Evolutionary conservation across 2,888 invertebrate genomes (phyloP).

Genomic region (Eupithecia dodoneata): DNA sequence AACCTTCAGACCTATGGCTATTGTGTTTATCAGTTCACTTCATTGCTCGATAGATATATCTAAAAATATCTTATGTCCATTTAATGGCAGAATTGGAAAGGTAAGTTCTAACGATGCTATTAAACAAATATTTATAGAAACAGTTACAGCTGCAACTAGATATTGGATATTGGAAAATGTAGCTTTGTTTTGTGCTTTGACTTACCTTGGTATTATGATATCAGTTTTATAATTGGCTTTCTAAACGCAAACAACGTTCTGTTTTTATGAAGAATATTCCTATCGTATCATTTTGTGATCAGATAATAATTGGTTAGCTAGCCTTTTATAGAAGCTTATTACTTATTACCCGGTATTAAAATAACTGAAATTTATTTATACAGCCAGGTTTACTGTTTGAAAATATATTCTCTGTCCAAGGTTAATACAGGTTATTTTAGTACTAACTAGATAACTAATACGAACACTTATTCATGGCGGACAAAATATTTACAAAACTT

Average conservation of each 20-base stretch:
- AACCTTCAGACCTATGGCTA: neutral
- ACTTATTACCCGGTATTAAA: neutral
- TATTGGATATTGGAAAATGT: conserved; percentile 37
- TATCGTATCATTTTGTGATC: conserved; percentile 20
- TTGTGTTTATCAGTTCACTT: conserved; percentile 37
- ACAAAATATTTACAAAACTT: neutral
- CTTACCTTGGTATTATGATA: conserved; percentile 32
- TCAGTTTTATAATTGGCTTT: conserved; percentile 36
- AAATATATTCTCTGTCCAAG: neutral
- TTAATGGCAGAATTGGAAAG: conserved; percentile 17
- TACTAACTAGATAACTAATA: neutral
- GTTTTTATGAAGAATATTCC: conserved; percentile 22
- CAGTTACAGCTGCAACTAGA: conserved; percentile 31
- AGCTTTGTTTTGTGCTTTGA: conserved; percentile 25
- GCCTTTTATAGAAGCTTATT: neutral
- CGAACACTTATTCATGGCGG: neutral
- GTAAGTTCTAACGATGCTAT: conserved; percentile 33
- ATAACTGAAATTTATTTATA: neutral
- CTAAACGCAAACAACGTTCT: conserved; percentile 27
- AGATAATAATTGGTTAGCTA: conserved; percentile 5
- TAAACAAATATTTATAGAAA: conserved; percentile 34
- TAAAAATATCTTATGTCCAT: neutral
- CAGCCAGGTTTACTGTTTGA: neutral
- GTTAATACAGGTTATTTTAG: neutral
- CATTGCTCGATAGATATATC: conserved; percentile 1